A percentile compares a stretch with the other conserved stretches of the same genome.
phyloP scores from a whole-genome alignment of 2,888 invertebrate species.

The Clunio marinus region DNA sequence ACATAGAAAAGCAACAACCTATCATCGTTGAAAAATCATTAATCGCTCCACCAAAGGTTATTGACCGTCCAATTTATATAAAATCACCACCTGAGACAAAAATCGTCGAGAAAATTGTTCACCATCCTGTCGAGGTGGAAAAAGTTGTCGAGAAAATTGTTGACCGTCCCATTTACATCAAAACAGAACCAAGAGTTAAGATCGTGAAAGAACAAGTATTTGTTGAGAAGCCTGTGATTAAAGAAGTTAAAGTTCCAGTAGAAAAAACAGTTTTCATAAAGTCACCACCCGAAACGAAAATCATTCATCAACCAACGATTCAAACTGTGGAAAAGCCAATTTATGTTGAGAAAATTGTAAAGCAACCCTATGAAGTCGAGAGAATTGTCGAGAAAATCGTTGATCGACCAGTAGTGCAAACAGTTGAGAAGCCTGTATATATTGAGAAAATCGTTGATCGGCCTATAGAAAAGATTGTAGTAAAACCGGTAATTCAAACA shows the following conservation, averaged over 20 bases:
- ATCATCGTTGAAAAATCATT: constrained; percentile 51
- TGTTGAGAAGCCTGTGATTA: constrained; percentile 50
- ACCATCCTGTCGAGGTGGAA: constrained; percentile 55
- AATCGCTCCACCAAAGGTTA: constrained; percentile 45
- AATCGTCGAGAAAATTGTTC: constrained; percentile 50
- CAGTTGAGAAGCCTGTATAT: constrained; percentile 57
- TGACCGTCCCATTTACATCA: constrained; percentile 44
- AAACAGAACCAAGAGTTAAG: constrained; percentile 42
- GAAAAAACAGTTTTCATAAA: constrained; percentile 19
- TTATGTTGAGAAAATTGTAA: constrained; percentile 52
- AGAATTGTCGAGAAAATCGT: constrained; percentile 50
- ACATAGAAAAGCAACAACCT: constrained; percentile 51
- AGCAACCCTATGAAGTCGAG: constrained; percentile 55
- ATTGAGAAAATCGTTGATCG: constrained; percentile 53
- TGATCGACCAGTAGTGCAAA: constrained; percentile 48
- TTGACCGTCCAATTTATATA: constrained; percentile 45
- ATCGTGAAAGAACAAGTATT: constrained; percentile 59
- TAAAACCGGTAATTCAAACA: constrained; percentile 57
- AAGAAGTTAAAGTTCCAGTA: constrained; percentile 42
- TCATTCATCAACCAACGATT: constrained; percentile 30
- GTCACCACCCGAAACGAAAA: constrained; percentile 44
- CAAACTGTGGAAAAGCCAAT: constrained; percentile 58
- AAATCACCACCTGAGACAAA: constrained; percentile 43
- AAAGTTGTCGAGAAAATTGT: constrained; percentile 51
- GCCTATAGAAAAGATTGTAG: constrained; percentile 54